Conservation (phyloP, 2,113 vertebrate genomes). For the Zosterops pallidus region DNA sequence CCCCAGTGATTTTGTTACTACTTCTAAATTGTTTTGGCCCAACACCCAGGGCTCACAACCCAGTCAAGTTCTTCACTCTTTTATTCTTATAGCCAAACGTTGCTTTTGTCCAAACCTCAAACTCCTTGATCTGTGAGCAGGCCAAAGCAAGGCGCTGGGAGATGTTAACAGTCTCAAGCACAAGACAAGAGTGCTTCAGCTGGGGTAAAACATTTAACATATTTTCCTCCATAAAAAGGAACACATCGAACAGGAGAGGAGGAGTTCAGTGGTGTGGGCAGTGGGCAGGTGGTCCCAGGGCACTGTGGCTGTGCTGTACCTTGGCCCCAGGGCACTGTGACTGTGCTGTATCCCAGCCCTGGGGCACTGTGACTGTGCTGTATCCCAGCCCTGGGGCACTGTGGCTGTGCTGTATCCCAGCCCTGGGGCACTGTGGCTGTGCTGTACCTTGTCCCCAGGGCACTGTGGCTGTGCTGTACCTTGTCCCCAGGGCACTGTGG, state of each 20-base stretch:
- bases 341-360: no score
- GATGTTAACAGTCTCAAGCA: not conserved
- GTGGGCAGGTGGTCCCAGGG: not conserved
- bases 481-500: constrained; percentile 76
- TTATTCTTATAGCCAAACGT: not conserved
- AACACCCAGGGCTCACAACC: constrained; percentile 8
- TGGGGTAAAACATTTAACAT: not conserved
- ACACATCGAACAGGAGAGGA: not conserved
- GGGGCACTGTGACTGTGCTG: no score
- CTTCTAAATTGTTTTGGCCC: constrained; percentile 39
- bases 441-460: no score
- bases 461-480: no score
- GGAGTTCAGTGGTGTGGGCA: accelerated
- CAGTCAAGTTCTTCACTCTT: not conserved
- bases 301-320: not conserved
- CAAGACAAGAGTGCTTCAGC: not conserved
- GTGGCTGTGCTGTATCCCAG: no score
- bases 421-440: no score
- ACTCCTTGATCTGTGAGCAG: constrained; percentile 3
- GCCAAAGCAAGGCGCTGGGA: constrained; percentile 12
- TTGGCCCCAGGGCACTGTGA: no score
- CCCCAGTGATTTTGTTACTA: constrained; percentile 19
- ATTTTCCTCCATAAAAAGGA: not conserved
- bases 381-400: no score
- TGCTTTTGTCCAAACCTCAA: constrained; percentile 47